These are phyloP conservation scores for Actinia equina DNA, from an alignment of 64 coral and sea anemone species.

Conservation along the genomic window DNA sequence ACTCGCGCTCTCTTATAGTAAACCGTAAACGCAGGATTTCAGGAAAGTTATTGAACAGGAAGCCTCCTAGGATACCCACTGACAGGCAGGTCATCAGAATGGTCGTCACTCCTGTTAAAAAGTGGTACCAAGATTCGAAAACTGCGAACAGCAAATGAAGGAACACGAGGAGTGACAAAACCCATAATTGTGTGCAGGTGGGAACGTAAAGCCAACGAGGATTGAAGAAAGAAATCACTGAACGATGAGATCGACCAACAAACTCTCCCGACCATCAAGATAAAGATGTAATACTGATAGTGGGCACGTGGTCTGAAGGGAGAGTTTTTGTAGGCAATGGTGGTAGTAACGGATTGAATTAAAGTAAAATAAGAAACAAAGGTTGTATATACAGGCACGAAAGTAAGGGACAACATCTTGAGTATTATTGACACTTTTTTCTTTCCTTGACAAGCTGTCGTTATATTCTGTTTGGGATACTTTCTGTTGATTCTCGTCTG, in stretches of 20 bases:
- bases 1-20: constrained; percentile 37
- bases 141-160: constrained; percentile 41
- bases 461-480: too few relatives aligned
- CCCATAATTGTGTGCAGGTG: constrained; percentile 48
- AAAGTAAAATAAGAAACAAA: constrained; percentile 56
- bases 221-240: constrained; percentile 38
- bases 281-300: constrained; percentile 68
- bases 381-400: constrained; percentile 29
- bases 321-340: constrained; percentile 52
- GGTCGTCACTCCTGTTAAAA: constrained; percentile 36
- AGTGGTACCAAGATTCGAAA: constrained; percentile 54
- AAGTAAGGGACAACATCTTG: not conserved
- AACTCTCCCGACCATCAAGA: constrained; percentile 37
- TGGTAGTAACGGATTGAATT: constrained; percentile 47
- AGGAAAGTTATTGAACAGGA: constrained; percentile 41
- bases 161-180: constrained; percentile 31
- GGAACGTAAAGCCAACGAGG: constrained; percentile 22
- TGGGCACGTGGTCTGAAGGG: constrained; percentile 56
- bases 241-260: constrained; percentile 48
- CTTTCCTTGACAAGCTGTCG: too few relatives aligned
- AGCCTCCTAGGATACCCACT: constrained; percentile 12
- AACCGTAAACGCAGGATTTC: constrained; percentile 35
- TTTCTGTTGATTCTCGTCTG: too few relatives aligned
- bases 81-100: constrained; percentile 34
- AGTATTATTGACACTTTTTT: too few relatives aligned